Evolutionary conservation across 2,113 vertebrate species (phyloP), one percentile per base, ranked within the genome.

Genomic region (Syngnathoides biaculeatus): DNA sequence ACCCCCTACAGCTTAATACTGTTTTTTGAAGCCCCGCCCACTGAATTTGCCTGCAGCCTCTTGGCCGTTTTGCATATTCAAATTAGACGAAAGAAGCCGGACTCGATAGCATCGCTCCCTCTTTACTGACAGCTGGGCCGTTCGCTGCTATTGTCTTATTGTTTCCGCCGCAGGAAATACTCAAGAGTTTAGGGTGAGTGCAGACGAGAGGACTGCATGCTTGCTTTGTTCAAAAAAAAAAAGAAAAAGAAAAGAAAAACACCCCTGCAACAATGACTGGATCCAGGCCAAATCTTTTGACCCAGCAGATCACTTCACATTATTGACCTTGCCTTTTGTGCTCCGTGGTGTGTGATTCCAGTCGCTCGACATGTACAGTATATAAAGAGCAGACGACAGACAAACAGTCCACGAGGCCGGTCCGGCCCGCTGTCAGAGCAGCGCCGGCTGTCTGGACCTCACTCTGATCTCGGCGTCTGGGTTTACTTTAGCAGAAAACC

Each of bases 121-220:
- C 64, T 24, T 24, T 26, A 35, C 62, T 6, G 74, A 47, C 73
- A 40, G 24, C 59, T 3, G 50, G 69, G 20, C 62, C 77, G 43
- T 79, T 81, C 12, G 74, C 74, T 77, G 70, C 83, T 79, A 85
- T 89, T 89, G 88, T 90, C 84, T 85, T 79, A 86, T 87, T 82
- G 79, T 81, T 85, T 90, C 83, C 82, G 82, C 47, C 19, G 1
- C 67, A 69, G 89, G 88, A 90, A 90, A 85, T 70, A 85, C 77
- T 90, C 67, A 50, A 64, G 73, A 80, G 72, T 77, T 74, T 68
- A 88, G 82, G 67, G 48, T 45, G 62, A 71, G 79, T 72, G 64
- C 81, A 79, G 75, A 81, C 64, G 50, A 70, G 77, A 61, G 69
- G 71, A 70, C 71, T 52, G 79, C 76, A 73, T 80, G 67, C 73